Percentiles rank a stretch among this genome's conserved stretches.
Evolutionary conservation across 2,797 vertebrate species (phyloP).

Genomic region (Perdix hodgsoniae): DNA sequence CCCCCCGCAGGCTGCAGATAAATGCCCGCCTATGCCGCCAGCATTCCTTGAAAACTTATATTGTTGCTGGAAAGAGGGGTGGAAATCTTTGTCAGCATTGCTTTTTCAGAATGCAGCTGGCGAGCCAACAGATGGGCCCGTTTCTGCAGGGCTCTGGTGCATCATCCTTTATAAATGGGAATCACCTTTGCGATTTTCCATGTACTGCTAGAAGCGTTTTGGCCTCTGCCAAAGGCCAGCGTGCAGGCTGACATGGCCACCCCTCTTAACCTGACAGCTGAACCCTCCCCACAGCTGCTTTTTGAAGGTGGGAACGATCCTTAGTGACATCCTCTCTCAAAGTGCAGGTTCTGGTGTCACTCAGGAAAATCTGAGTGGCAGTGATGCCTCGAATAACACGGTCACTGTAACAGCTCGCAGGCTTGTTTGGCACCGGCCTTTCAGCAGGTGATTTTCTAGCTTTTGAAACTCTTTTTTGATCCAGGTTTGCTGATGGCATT

Average conservation of each 20-base stretch:
- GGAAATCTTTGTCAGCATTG: not conserved
- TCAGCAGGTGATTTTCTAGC: not conserved
- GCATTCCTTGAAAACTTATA: constrained; percentile 21
- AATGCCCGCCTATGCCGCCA: not conserved
- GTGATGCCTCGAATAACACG: not conserved
- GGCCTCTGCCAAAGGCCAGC: not conserved
- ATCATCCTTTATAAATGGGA: constrained; percentile 69
- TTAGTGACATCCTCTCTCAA: not conserved
- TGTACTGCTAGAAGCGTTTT: constrained; percentile 53
- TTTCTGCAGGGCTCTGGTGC: not conserved
- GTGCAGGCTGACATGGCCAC: not conserved
- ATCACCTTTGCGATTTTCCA: constrained; percentile 65
- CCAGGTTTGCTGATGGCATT: not conserved
- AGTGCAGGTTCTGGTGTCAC: constrained; percentile 32
- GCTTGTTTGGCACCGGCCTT: not conserved
- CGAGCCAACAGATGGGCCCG: not conserved
- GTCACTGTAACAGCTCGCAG: not conserved
- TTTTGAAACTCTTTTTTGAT: not conserved
- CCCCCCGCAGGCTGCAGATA: constrained; percentile 19
- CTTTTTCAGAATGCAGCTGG: not conserved
- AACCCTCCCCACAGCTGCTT: constrained; percentile 57
- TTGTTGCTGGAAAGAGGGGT: constrained; percentile 4
- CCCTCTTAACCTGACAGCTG: constrained; percentile 43
- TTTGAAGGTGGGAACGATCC: constrained; percentile 14
- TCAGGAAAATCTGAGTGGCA: constrained; percentile 34